Conservation (phyloP, 2,888 invertebrate genomes). For the Epinotia nisella region DNA sequence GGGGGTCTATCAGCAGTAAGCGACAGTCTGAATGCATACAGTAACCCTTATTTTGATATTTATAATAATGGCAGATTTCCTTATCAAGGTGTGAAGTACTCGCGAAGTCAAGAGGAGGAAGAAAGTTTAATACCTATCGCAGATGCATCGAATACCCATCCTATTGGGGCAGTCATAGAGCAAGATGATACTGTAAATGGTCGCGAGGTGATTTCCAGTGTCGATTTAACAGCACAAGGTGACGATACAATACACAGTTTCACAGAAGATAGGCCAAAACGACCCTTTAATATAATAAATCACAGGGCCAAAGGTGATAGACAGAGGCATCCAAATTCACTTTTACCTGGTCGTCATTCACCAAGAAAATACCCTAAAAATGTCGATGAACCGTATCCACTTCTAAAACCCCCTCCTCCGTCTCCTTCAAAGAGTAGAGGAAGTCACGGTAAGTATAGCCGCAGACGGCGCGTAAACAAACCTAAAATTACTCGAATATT, state of each 20-base stretch:
- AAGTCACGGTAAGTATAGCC: slow-evolving; percentile 58
- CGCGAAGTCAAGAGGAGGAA: slow-evolving; percentile 80
- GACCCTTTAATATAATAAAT: slow-evolving; percentile 52
- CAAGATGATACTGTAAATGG: slow-evolving; percentile 68
- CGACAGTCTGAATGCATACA: slow-evolving; percentile 62
- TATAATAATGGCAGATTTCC: slow-evolving; percentile 69
- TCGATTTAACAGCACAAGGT: slow-evolving; percentile 63
- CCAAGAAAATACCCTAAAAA: slow-evolving; percentile 72
- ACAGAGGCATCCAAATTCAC: slow-evolving; percentile 66
- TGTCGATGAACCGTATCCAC: slow-evolving; percentile 72
- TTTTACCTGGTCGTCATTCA: slow-evolving; percentile 60
- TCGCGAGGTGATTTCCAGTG: slow-evolving; percentile 59
- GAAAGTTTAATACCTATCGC: slow-evolving; percentile 75
- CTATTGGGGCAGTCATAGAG: slow-evolving; percentile 80
- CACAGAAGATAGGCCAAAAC: slow-evolving; percentile 65
- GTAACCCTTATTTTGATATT: slow-evolving; percentile 69
- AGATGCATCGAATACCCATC: slow-evolving; percentile 73
- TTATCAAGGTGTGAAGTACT: slow-evolving; percentile 78
- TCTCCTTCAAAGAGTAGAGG: slow-evolving; percentile 60
- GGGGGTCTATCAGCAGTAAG: slow-evolving; percentile 58
- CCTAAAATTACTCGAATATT: slow-evolving; percentile 65
- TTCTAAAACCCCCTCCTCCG: slow-evolving; percentile 77
- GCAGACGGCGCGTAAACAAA: slow-evolving; percentile 66
- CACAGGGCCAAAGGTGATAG: slow-evolving; percentile 61
- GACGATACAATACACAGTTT: slow-evolving; percentile 60